These are phyloP conservation scores for Papilio glaucus DNA, from an alignment of 1,140 invertebrate species.

Conservation along the genomic window DNA sequence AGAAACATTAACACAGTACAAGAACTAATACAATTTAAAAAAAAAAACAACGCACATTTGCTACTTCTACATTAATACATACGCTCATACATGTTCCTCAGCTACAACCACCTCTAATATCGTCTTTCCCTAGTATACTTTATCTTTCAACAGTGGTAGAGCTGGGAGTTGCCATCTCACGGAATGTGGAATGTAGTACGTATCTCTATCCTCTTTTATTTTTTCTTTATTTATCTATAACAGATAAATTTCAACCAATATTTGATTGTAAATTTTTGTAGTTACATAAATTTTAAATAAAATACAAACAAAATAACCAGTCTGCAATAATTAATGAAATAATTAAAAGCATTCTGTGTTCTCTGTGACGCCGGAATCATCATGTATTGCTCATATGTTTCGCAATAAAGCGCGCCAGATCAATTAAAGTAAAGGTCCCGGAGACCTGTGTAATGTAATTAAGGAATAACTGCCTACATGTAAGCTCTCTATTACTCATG, in stretches of 20 bases:
- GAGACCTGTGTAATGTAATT: slow-evolving; percentile 29
- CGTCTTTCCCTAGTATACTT: too few species aligned
- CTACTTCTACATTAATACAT: too few species aligned
- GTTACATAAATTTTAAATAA: neutral
- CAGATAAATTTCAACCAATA: too few species aligned
- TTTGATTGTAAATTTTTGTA: neutral
- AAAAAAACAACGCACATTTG: too few species aligned
- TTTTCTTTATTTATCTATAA: too few species aligned
- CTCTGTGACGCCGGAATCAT: neutral
- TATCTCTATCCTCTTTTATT: too few species aligned
- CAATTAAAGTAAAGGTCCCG: slow-evolving; percentile 27
- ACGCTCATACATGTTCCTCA: too few species aligned
- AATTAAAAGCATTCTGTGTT: neutral
- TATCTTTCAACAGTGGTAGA: too few species aligned
- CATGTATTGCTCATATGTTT: slow-evolving; percentile 9
- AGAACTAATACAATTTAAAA: too few species aligned
- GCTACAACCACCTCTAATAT: too few species aligned
- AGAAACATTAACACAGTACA: neutral
- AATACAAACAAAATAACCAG: neutral
- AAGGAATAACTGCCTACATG: slow-evolving; percentile 29
- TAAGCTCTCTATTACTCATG: slow-evolving; percentile 20
- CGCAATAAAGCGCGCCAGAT: slow-evolving; percentile 15
- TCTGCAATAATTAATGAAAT: slow-evolving; percentile 1
- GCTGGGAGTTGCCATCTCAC: too few species aligned
- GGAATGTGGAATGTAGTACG: too few species aligned